A percentile compares a stretch with the other conserved stretches of the same genome.
phyloP scores from a whole-genome alignment of 2,888 invertebrate species.

The Ariolimax columbianus region DNA sequence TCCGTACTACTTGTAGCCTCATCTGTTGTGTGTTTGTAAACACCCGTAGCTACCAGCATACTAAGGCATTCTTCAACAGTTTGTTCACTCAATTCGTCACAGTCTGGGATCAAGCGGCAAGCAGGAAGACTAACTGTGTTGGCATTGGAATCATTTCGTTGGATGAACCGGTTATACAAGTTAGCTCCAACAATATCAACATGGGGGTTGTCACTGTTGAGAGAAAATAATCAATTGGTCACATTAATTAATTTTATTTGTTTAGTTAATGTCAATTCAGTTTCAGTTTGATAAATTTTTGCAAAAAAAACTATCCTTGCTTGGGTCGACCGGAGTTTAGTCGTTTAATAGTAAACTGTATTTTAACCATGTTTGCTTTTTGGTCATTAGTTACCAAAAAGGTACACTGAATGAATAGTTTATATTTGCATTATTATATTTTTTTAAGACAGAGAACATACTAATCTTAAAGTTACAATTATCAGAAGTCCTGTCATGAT shows the following conservation, averaged over 20 bases:
- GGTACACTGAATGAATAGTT: too few relatives aligned
- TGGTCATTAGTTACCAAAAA: too few relatives aligned
- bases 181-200: slow-evolving; percentile 78
- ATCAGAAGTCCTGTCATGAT: too few relatives aligned
- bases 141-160: slow-evolving; percentile 49
- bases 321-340: too few relatives aligned
- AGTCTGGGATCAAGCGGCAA: slow-evolving; percentile 72
- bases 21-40: slow-evolving; percentile 69
- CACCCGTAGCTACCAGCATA: slow-evolving; percentile 77
- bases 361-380: too few relatives aligned
- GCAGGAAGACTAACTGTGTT: slow-evolving; percentile 60
- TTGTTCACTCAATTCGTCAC: slow-evolving; percentile 67
- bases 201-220: slow-evolving; percentile 77
- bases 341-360: too few relatives aligned
- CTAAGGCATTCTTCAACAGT: slow-evolving; percentile 72
- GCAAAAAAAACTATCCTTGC: too few relatives aligned
- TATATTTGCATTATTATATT: too few relatives aligned
- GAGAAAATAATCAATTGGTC: neutral
- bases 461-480: too few relatives aligned
- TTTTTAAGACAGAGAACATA: too few relatives aligned
- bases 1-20: slow-evolving; percentile 48
- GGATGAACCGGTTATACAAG: slow-evolving; percentile 75
- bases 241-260: neutral
- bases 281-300: neutral
- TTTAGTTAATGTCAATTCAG: neutral